Base-by-base conservation (phyloP, 2,797 vertebrate species). In the Sciurus vulgaris region DNA sequence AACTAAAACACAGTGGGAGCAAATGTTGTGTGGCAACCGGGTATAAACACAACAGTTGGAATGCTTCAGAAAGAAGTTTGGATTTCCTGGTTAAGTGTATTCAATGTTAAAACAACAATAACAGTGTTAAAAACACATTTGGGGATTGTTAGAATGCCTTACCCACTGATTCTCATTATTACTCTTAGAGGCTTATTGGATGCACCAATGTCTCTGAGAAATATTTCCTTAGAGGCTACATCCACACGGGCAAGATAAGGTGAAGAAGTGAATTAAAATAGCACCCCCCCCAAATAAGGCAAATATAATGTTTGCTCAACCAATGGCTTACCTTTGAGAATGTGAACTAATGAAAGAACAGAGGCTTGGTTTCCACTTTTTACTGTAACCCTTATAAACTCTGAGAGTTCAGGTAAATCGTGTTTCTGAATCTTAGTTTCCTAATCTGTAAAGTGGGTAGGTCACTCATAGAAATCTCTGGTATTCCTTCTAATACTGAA, bases 91-190 rank as follows among this genome's bases (percentile, higher is more conserved):
- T 88, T 97, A 97, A 98, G 95, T 96, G 97, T 98, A 97, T 97
- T 97, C 97, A 98, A 97, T 97, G 94, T 96, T 98, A 97, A 98
- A 97, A 98, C 96, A 98, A 98, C 97, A 98, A 97, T 97, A 97
- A 97, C 96, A 96, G 93, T 95, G 96, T 97, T 97, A 97, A 97
- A 96, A 97, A 97, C 96, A 97, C 97, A 84, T 98, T 96, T 97
- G 97, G 97, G 97, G 96, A 96, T 97, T 97, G 96, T 97, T 97
- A 96, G 96, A 97, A 89, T 86, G 97, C 95, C 91, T 96, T 97
- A 94, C 89, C 87, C 94, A 97, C 96, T 89, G 96, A 85, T 97
- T 97, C 97, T 90, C 96, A 93, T 97, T 94, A 96, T 97, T 95
- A 59, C 78, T 94, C 88, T 73, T 86, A 47, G 84, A 96, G 82